phyloP scores from a whole-genome alignment of 2,797 vertebrate species.

The Epinephelus coioides region DNA sequence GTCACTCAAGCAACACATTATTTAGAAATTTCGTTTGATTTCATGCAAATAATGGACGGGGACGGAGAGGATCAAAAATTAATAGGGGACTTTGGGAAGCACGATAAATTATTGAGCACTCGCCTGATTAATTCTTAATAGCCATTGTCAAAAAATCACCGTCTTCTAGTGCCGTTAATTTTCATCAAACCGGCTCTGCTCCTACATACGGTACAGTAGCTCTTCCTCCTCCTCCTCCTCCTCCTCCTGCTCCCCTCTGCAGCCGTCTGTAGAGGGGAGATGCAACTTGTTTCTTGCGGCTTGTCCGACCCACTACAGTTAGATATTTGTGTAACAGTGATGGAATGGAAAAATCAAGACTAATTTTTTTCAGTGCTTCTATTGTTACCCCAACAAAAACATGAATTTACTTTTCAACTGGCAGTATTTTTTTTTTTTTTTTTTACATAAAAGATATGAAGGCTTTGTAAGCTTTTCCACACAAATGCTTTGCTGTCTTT shows the following conservation, averaged over 20 bases:
- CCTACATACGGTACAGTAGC: neutral
- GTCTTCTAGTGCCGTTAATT: slow-evolving; percentile 80
- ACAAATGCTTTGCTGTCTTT: neutral
- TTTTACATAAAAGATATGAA: neutral
- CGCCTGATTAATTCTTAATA: slow-evolving; percentile 87
- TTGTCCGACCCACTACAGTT: slow-evolving; percentile 5
- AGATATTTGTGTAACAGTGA: slow-evolving; percentile 4
- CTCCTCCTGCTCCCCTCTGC: neutral
- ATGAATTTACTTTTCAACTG: neutral
- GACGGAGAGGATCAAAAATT: slow-evolving; percentile 85
- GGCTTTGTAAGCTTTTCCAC: neutral
- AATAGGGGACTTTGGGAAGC: slow-evolving; percentile 86
- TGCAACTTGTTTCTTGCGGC: slow-evolving; percentile 25
- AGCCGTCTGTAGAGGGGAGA: slow-evolving; percentile 12
- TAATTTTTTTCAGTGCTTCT: neutral
- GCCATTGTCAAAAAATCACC: slow-evolving; percentile 86
- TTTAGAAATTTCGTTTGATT: slow-evolving; percentile 83
- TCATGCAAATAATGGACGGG: slow-evolving; percentile 83
- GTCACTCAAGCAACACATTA: slow-evolving; percentile 77
- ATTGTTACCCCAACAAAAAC: neutral
- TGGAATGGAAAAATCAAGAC: neutral
- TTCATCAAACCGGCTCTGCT: slow-evolving; percentile 73
- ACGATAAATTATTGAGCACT: slow-evolving; percentile 84
- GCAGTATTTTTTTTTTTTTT: neutral
- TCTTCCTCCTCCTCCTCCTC: neutral